phyloP scores from a whole-genome alignment of 2,888 invertebrate genomes.

The Raillietiella orientalis region DNA sequence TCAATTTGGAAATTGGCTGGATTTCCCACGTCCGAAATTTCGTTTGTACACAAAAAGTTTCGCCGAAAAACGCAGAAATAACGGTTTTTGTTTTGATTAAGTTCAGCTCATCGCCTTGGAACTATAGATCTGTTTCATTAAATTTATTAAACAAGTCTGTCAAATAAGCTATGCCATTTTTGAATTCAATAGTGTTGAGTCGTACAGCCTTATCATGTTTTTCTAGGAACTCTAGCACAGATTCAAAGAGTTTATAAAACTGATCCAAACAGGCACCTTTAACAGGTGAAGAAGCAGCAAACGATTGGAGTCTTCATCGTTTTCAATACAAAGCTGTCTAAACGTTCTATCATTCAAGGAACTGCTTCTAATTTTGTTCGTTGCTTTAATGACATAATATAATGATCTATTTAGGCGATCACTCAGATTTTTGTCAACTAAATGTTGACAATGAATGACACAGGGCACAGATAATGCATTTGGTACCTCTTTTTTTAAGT shows the following conservation, averaged over 20 bases:
- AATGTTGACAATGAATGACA: constrained; percentile 5
- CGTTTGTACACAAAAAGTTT: constrained; percentile 6
- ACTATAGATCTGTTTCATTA: constrained; percentile 6
- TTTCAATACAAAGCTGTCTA: constrained; percentile 7
- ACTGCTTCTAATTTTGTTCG: constrained; percentile 7
- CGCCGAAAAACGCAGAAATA: constrained; percentile 6
- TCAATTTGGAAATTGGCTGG: constrained; percentile 6
- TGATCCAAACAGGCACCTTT: constrained; percentile 7
- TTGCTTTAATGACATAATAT: constrained; percentile 6
- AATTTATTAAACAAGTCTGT: constrained; percentile 7
- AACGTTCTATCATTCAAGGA: constrained; percentile 7
- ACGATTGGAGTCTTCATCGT: constrained; percentile 8
- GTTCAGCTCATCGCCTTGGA: constrained; percentile 6
- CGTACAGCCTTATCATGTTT: too few relatives aligned
- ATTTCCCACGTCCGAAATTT: constrained; percentile 5
- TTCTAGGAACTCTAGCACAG: too few relatives aligned
- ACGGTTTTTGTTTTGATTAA: constrained; percentile 6
- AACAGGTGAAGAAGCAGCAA: constrained; percentile 7
- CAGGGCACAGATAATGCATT: constrained; percentile 5
- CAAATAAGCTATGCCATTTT: too few relatives aligned
- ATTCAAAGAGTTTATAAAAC: too few relatives aligned
- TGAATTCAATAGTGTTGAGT: constrained; percentile 6
- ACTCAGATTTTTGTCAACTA: constrained; percentile 7
- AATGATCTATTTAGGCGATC: constrained; percentile 6
- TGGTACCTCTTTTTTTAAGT: constrained; percentile 6